Evolutionary conservation across 2,888 invertebrate species (phyloP).

Genomic region (Caenorhabditis auriculariae): DNA sequence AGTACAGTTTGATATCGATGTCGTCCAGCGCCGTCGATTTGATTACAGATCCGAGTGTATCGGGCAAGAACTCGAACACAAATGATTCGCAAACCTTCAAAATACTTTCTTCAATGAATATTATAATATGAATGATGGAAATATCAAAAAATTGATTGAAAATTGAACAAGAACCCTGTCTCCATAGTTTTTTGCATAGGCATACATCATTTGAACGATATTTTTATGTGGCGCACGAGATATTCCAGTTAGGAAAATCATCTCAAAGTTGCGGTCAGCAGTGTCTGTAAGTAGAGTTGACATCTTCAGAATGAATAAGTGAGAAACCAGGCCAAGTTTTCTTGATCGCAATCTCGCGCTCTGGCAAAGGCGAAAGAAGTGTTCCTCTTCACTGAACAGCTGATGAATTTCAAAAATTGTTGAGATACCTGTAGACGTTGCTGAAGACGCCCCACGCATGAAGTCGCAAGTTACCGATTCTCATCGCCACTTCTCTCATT

Average conservation of each 20-base stretch:
- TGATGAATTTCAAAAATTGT: background rate
- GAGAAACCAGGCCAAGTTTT: slow-evolving; percentile 46
- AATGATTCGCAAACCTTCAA: slow-evolving; percentile 43
- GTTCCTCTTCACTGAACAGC: slow-evolving; percentile 20
- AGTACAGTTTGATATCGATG: slow-evolving; percentile 48
- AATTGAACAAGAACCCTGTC: background rate
- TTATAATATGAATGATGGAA: background rate
- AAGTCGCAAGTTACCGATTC: slow-evolving; percentile 26
- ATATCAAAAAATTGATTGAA: background rate
- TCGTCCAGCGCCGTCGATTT: slow-evolving; percentile 22
- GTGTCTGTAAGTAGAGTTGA: slow-evolving; percentile 13
- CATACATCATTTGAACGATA: slow-evolving; percentile 48
- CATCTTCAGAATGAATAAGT: too few species aligned
- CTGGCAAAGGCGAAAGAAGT: slow-evolving; percentile 17
- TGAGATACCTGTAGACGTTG: slow-evolving; percentile 32
- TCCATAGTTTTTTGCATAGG: slow-evolving; percentile 33
- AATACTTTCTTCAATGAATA: slow-evolving; percentile 2
- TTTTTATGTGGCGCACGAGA: slow-evolving; percentile 42
- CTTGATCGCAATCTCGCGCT: slow-evolving; percentile 47
- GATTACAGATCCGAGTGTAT: slow-evolving; percentile 27
- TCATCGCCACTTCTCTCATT: slow-evolving; percentile 23
- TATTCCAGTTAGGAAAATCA: slow-evolving; percentile 39
- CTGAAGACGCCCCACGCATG: slow-evolving; percentile 38
- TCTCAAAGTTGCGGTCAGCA: slow-evolving; percentile 33
- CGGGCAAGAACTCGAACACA: slow-evolving; percentile 47